Evolutionary conservation across 2,113 vertebrate species (phyloP).

Genomic region (Plectropomus leopardus): DNA sequence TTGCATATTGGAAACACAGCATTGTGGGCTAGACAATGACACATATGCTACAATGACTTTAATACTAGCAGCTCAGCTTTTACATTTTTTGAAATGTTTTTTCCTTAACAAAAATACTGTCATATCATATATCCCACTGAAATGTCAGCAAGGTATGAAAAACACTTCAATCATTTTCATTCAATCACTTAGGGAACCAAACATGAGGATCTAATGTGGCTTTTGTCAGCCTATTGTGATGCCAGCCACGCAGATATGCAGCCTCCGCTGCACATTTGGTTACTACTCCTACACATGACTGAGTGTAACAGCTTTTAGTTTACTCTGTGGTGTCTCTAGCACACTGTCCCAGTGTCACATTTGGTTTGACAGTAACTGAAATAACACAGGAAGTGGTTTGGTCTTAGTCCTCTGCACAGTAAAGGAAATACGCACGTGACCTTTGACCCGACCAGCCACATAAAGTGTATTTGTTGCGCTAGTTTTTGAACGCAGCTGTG

Average conservation of each 20-base stretch:
- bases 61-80: too few species aligned
- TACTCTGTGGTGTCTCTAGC: not conserved
- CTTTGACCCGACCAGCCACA: conserved; percentile 73
- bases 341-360: not conserved
- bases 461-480: conserved; percentile 26
- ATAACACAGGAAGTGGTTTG: conserved; percentile 26
- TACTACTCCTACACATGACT: not conserved
- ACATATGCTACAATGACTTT: too few species aligned
- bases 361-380: not conserved
- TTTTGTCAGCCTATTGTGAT: not conserved
- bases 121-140: too few species aligned
- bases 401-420: not conserved
- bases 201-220: not conserved
- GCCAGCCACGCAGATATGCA: not conserved
- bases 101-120: too few species aligned
- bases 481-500: not conserved
- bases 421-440: not conserved
- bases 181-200: not conserved
- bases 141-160: too few species aligned
- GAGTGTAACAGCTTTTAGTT: not conserved
- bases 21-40: too few species aligned
- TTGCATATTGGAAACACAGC: too few species aligned
- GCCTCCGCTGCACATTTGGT: not conserved
- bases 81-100: too few species aligned
- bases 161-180: too few species aligned